Evolutionary conservation across 2,888 invertebrate genomes (phyloP).

Genomic region (Oligia latruncula): DNA sequence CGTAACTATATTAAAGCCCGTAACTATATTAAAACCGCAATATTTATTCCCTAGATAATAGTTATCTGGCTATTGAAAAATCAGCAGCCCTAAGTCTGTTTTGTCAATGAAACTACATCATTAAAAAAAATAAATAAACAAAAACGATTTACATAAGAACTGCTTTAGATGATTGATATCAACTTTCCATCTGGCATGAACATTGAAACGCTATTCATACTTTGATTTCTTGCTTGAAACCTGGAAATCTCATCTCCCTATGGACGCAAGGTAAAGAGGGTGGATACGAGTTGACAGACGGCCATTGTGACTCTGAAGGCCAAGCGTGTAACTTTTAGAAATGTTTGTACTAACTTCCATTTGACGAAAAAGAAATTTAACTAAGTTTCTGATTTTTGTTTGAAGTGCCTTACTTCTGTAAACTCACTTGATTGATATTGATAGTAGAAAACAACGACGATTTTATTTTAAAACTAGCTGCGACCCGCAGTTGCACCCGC

Average conservation of each 20-base stretch:
- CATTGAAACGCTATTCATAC: conserved; percentile 30
- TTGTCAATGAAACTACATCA: no score
- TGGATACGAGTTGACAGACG: conserved; percentile 68
- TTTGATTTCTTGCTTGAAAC: conserved; percentile 32
- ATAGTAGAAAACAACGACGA: background rate
- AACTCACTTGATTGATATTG: conserved; percentile 4
- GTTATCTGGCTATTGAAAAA: no score
- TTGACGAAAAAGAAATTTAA: conserved; percentile 38
- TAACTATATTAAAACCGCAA: no score
- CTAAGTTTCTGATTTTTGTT: conserved; percentile 40
- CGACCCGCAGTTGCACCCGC: background rate
- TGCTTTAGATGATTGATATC: background rate
- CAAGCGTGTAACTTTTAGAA: conserved; percentile 60
- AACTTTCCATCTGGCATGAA: background rate
- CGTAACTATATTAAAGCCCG: no score
- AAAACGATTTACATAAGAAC: no score
- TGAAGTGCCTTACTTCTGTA: conserved; percentile 4
- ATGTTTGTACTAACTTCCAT: conserved; percentile 46
- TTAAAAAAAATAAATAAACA: no score
- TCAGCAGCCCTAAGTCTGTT: no score
- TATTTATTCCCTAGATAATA: no score
- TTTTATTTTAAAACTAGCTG: background rate
- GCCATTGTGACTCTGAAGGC: conserved; percentile 62
- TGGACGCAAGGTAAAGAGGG: conserved; percentile 52
- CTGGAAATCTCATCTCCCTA: conserved; percentile 51